Evolutionary conservation across 2,888 invertebrate species (phyloP).

Genomic region (Amblyteles armatorius): DNA sequence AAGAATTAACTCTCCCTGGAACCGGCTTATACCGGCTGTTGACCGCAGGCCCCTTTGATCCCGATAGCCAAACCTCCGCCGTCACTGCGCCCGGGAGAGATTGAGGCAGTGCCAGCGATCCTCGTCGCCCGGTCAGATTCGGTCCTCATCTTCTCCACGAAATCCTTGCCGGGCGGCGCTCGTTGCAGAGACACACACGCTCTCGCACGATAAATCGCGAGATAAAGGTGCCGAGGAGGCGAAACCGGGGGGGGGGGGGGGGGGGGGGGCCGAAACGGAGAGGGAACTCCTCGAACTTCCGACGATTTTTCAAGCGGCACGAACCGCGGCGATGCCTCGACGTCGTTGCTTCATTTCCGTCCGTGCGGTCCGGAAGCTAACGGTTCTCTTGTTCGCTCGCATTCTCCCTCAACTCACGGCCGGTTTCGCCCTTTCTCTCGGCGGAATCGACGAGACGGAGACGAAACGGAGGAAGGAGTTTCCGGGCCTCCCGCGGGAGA

Average conservation of each 20-base stretch:
- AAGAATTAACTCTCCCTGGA: slow-evolving; percentile 62
- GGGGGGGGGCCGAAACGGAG: background rate
- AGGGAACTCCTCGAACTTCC: slow-evolving; percentile 56
- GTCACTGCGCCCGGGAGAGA: background rate
- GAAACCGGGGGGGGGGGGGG: background rate
- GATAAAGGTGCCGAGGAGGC: slow-evolving; percentile 39
- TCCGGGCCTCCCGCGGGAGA: slow-evolving; percentile 30
- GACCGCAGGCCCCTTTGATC: slow-evolving; percentile 65
- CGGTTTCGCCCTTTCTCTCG: slow-evolving; percentile 28
- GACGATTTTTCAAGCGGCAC: slow-evolving; percentile 51
- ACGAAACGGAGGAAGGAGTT: slow-evolving; percentile 9
- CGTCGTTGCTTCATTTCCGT: slow-evolving; percentile 77
- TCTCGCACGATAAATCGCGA: slow-evolving; percentile 31
- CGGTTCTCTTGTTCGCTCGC: slow-evolving; percentile 29
- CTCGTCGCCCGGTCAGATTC: background rate
- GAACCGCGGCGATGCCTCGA: slow-evolving; percentile 46
- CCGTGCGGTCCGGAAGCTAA: slow-evolving; percentile 73
- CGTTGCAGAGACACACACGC: background rate
- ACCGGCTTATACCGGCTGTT: slow-evolving; percentile 61
- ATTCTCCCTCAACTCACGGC: background rate
- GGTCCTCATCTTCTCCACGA: slow-evolving; percentile 15
- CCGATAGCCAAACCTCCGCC: slow-evolving; percentile 48
- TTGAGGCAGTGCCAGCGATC: slow-evolving; percentile 22
- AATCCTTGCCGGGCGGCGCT: background rate
- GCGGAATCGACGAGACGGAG: background rate